Base-by-base conservation (phyloP, 2,888 invertebrate species). In the Acanthacorydalis orientalis region DNA sequence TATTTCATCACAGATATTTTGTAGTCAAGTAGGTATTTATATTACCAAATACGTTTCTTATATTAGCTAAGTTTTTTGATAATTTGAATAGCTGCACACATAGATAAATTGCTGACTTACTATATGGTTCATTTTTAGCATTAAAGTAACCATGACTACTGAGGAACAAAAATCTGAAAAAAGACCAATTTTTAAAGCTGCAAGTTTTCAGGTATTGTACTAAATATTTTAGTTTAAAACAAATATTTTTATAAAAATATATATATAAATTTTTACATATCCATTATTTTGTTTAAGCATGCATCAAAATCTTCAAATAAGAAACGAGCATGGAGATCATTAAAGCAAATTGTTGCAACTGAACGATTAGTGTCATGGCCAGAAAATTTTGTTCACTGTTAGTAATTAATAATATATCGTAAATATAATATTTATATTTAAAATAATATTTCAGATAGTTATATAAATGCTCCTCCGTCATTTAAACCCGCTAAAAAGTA, bases 401-500 rank as follows among this genome's bases (percentile, higher is more conserved):
- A 72, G 75, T 60, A 51, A 11, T 4, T 37, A 44, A 49, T 31
- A 46, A 12, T 43, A 33, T 50, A 44, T 15, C 32, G 7, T 9
- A 23, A 31, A 12, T 15, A 3, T 16, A 38, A 11, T 37, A 31
- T 37, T 43, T 37, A 14, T 16, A 38, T 32, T 43, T 32, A 32
- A 11, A 37, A 12, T 46, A 9, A 33, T 44, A 31, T 53, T 54
- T 61, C 68, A 86, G 87, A 92, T 69, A 83, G 83, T 57, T 80
- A 83, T 23, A 81, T 93, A 52, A 91, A 91, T 65, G 89, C 91
- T 31, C 91, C 91, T 10, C 91, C 92, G 37, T 86, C 90, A 35
- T 86, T 92, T 60, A 81, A 80, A 60, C 93, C 93, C 4, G 80
- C 87, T 0, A 91, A 91, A 60, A 93, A 92, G 58, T 93, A 93